Percentiles rank a stretch among this genome's conserved stretches.
These are phyloP conservation scores for Cacatua alba DNA, from an alignment of 2,113 vertebrate species.

Conservation along the genomic window DNA sequence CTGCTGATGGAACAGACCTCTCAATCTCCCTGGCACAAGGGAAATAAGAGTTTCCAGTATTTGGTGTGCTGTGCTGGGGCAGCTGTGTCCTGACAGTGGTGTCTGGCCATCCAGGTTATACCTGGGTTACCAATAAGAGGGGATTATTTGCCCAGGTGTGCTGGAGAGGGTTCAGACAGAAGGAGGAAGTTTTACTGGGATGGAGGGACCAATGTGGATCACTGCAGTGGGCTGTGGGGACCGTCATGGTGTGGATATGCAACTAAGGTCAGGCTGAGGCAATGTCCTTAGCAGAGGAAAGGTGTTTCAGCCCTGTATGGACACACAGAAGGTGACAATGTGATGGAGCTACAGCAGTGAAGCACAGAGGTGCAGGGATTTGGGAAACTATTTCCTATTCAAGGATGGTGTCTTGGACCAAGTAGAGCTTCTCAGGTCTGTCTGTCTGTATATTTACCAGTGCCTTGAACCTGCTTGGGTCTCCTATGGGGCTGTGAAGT, in stretches of 20 bases:
- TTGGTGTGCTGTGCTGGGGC: background rate
- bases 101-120: too few species aligned
- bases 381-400: background rate
- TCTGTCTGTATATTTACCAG: background rate
- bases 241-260: rapidly evolving
- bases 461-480: background rate
- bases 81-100: rapidly evolving
- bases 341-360: background rate
- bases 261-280: background rate
- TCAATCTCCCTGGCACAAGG: background rate
- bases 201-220: rapidly evolving
- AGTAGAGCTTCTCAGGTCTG: background rate
- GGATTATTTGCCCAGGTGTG: background rate
- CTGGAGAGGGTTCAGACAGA: background rate
- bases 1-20: background rate
- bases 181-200: background rate
- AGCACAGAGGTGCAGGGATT: background rate
- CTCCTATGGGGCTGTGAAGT: background rate
- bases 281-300: background rate
- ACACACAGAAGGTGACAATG: background rate
- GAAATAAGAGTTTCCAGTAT: rapidly evolving
- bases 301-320: background rate
- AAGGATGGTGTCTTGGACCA: background rate
- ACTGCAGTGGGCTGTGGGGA: background rate
- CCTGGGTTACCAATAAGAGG: background rate